phyloP scores from a whole-genome alignment of 1,140 invertebrate species.

The Lepidurus arcticus region DNA sequence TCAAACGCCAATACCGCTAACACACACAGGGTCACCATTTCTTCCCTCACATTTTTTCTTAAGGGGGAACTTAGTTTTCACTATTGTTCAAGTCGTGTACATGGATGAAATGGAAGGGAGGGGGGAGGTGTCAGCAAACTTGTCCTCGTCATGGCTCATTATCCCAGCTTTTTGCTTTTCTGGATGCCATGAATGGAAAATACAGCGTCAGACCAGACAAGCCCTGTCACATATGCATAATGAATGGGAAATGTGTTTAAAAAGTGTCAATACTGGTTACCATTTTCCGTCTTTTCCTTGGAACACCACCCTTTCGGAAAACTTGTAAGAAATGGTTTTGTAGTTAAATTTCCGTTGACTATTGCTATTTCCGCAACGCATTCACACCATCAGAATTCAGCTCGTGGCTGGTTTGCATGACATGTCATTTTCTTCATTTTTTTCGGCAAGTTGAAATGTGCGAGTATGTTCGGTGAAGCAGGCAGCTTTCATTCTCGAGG shows the following conservation, averaged over 20 bases:
- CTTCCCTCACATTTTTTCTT: background rate
- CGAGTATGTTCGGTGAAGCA: too few relatives aligned
- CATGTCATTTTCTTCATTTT: too few relatives aligned
- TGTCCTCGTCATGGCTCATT: slow-evolving; percentile 14
- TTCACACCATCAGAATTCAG: too few relatives aligned
- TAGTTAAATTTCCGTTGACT: too few relatives aligned
- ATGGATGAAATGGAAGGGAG: background rate
- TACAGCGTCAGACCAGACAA: background rate
- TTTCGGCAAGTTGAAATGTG: too few relatives aligned
- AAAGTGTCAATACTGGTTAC: too few relatives aligned
- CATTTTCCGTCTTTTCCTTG: background rate
- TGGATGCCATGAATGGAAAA: slow-evolving; percentile 3
- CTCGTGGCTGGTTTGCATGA: too few relatives aligned
- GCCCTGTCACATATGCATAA: slow-evolving; percentile 4
- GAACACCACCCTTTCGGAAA: background rate
- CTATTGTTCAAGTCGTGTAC: background rate
- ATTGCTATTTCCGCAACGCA: too few relatives aligned
- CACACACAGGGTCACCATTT: background rate
- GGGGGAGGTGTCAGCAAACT: background rate
- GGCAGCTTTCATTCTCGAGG: too few relatives aligned
- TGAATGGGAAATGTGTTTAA: background rate
- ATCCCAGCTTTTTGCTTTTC: background rate
- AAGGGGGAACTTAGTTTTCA: background rate
- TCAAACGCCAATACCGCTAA: slow-evolving; percentile 1
- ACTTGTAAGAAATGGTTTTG: background rate